Conservation (phyloP, 2,888 invertebrate species). For the Bugula neritina region DNA sequence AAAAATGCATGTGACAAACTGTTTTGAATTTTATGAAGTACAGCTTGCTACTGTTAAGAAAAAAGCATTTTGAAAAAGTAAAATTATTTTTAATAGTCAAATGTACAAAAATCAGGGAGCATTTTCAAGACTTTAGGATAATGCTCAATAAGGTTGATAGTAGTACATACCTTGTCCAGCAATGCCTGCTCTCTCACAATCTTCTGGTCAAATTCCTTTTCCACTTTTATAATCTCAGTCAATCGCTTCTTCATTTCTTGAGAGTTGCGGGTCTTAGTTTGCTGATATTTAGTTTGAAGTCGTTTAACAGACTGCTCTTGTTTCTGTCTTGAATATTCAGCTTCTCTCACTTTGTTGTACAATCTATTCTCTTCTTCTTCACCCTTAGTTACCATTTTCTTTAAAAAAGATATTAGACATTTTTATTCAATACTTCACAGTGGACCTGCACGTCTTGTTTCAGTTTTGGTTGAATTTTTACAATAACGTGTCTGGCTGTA, state of each 20-base stretch:
- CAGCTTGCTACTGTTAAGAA: too few relatives aligned
- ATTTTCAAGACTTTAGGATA: too few relatives aligned
- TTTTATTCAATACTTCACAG: too few relatives aligned
- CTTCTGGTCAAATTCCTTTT: conserved; percentile 43
- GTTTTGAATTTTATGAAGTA: too few relatives aligned
- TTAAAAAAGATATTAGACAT: conserved; percentile 23
- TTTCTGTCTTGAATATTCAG: conserved; percentile 47
- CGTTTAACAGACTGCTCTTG: conserved; percentile 45
- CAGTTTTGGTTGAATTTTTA: too few relatives aligned
- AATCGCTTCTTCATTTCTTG: conserved; percentile 40
- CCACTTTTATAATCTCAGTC: conserved; percentile 35
- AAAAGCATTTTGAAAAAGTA: too few relatives aligned
- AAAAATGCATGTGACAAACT: too few relatives aligned
- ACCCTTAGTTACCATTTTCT: conserved; percentile 49
- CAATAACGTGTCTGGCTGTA: too few relatives aligned
- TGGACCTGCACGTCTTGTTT: too few relatives aligned
- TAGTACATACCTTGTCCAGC: conserved; percentile 50
- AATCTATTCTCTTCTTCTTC: conserved; percentile 45
- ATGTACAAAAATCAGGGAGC: too few relatives aligned
- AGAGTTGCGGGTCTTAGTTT: conserved; percentile 41
- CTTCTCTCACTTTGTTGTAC: conserved; percentile 43
- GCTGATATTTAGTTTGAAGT: conserved; percentile 40
- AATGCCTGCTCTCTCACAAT: conserved; percentile 44
- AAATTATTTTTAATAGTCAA: too few relatives aligned
- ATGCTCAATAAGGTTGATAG: too few relatives aligned